Conservation (phyloP, 2,113 vertebrate genomes). For the Cryptotis parvus region DNA sequence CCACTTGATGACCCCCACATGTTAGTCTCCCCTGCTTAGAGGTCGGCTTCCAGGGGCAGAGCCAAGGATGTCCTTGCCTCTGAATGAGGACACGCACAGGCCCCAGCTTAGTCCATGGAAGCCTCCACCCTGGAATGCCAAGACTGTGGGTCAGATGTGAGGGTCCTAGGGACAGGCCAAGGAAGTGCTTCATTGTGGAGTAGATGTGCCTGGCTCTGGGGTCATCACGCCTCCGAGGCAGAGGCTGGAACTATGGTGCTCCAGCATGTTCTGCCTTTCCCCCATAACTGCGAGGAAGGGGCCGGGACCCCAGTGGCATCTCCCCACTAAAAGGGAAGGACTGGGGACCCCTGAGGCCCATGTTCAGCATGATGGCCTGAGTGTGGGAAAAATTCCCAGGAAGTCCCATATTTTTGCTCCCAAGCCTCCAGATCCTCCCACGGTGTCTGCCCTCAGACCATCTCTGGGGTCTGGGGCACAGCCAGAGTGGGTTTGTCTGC, state of each 20-base stretch:
- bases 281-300: not conserved
- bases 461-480: too few species aligned
- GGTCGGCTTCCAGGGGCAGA: not conserved
- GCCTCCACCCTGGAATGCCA: not conserved
- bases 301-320: not conserved
- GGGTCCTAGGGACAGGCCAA: not conserved
- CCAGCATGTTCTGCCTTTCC: not conserved
- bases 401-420: not conserved
- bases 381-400: not conserved
- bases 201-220: not conserved
- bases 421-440: not conserved
- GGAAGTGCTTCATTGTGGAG: not conserved
- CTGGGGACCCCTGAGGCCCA: not conserved
- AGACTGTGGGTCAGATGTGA: not conserved
- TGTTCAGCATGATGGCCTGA: not conserved
- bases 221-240: not conserved
- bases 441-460: not conserved
- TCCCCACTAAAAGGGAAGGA: not conserved
- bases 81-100: too few species aligned
- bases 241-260: fast-evolving
- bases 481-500: not conserved
- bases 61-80: too few species aligned
- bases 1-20: too few species aligned
- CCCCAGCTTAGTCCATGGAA: not conserved
- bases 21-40: not conserved